Percentiles rank a stretch among this genome's conserved stretches.
Conservation (phyloP, 2,888 invertebrate species). For the Cheilosia soror region DNA sequence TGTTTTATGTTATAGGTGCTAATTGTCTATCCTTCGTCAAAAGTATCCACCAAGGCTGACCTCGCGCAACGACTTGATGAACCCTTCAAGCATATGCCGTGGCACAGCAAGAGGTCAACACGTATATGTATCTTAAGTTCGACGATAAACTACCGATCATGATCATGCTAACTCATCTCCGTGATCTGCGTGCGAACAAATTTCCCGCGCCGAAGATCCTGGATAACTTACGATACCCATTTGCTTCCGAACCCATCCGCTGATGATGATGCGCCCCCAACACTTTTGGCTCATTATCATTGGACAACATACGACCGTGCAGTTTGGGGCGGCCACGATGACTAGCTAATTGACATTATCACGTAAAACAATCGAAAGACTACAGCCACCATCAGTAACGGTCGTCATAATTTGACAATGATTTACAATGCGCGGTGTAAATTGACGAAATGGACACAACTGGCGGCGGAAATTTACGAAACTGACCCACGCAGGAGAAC, state of each 20-base stretch:
- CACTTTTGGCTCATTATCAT: constrained; percentile 26
- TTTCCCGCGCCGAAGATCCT: constrained; percentile 41
- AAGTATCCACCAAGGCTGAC: constrained; percentile 56
- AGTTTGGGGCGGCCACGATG: constrained; percentile 55
- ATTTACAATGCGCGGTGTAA: constrained; percentile 71
- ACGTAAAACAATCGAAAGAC: constrained; percentile 70
- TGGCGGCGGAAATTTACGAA: constrained; percentile 58
- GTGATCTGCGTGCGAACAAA: constrained; percentile 68
- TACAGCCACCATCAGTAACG: constrained; percentile 48
- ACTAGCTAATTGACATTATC: constrained; percentile 75
- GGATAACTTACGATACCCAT: constrained; percentile 56
- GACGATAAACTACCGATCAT: constrained; percentile 67
- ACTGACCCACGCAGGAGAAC: constrained; percentile 73
- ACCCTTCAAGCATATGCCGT: constrained; percentile 38
- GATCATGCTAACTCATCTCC: constrained; percentile 49
- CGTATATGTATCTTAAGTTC: constrained; percentile 42
- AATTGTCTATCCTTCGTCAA: constrained; percentile 55
- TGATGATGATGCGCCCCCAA: background rate
- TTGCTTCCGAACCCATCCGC: constrained; percentile 26
- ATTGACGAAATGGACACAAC: constrained; percentile 68
- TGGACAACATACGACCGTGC: background rate
- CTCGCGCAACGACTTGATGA: constrained; percentile 30
- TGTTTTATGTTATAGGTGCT: constrained; percentile 71
- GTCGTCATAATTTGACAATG: constrained; percentile 74
- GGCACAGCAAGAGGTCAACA: constrained; percentile 48